Conservation (phyloP, 2,888 invertebrate species). For the Lithosia quadra region DNA sequence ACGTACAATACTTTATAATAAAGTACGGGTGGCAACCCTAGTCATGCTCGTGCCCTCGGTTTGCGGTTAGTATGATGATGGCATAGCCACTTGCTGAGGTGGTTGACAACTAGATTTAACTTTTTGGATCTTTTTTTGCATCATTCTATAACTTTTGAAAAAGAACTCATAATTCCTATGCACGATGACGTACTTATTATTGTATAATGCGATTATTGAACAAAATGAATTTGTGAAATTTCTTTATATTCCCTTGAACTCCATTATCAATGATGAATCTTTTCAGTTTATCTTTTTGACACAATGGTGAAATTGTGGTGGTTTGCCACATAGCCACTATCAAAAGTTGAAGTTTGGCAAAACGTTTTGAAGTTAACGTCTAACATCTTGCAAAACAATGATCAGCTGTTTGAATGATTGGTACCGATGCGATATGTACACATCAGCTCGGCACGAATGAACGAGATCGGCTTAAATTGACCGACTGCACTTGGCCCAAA, state of each 20-base stretch:
- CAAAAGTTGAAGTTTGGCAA: too few species aligned
- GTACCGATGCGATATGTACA: constrained; percentile 39
- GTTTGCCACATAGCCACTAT: too few species aligned
- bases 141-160: background rate
- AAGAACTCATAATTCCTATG: background rate
- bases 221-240: too few species aligned
- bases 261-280: too few species aligned
- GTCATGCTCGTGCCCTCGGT: constrained; percentile 3
- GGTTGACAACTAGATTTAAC: constrained; percentile 7
- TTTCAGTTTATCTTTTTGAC: too few species aligned
- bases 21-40: too few species aligned
- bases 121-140: background rate
- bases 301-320: too few species aligned
- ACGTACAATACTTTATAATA: too few species aligned
- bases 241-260: too few species aligned
- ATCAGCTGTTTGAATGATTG: constrained; percentile 47
- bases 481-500: constrained; percentile 82
- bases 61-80: background rate
- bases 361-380: constrained; percentile 5
- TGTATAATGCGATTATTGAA: background rate
- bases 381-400: constrained; percentile 39
- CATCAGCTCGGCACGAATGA: constrained; percentile 49
- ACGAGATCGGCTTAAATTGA: constrained; percentile 70
- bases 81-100: background rate
- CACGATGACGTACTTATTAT: background rate